Percentiles rank a stretch among this genome's conserved stretches.
These are phyloP conservation scores for Nixonia krombeini DNA, from an alignment of 1,140 invertebrate species.

Conservation along the genomic window DNA sequence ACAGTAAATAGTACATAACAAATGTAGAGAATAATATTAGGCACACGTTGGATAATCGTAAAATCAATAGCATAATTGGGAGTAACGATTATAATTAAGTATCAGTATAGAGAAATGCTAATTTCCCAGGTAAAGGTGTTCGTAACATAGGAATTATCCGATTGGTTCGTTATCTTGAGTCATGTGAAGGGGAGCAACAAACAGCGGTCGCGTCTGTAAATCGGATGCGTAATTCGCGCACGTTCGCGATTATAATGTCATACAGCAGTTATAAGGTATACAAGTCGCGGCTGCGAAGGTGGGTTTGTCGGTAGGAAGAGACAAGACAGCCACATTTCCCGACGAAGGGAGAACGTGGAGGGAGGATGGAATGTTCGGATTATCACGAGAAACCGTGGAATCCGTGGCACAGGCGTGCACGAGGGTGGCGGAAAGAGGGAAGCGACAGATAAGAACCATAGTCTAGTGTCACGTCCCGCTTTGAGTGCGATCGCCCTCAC, in stretches of 20 bases:
- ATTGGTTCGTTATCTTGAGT: neutral
- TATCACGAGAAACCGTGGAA: conserved; percentile 59
- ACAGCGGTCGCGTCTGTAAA: conserved; percentile 2
- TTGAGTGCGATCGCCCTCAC: conserved; percentile 63
- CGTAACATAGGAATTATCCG: no score
- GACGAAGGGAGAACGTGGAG: conserved; percentile 45
- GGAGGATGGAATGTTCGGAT: conserved; percentile 62
- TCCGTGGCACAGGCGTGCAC: conserved; percentile 37
- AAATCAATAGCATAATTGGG: no score
- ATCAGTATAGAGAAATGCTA: no score
- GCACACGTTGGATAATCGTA: no score
- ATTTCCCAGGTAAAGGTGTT: no score
- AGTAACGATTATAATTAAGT: no score
- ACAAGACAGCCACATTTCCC: conserved; percentile 28
- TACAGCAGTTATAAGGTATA: conserved; percentile 61
- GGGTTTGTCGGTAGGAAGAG: conserved; percentile 9
- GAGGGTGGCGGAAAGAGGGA: conserved; percentile 49
- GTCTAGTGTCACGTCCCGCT: conserved; percentile 65
- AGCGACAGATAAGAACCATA: conserved; percentile 64
- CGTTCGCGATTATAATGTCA: conserved; percentile 60
- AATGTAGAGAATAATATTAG: no score
- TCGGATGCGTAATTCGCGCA: conserved; percentile 31
- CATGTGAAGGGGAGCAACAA: neutral
- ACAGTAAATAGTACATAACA: conserved; percentile 1
- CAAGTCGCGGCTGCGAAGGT: conserved; percentile 45